Base-by-base conservation (phyloP, 2,888 invertebrate species). In the Muscina levida region DNA sequence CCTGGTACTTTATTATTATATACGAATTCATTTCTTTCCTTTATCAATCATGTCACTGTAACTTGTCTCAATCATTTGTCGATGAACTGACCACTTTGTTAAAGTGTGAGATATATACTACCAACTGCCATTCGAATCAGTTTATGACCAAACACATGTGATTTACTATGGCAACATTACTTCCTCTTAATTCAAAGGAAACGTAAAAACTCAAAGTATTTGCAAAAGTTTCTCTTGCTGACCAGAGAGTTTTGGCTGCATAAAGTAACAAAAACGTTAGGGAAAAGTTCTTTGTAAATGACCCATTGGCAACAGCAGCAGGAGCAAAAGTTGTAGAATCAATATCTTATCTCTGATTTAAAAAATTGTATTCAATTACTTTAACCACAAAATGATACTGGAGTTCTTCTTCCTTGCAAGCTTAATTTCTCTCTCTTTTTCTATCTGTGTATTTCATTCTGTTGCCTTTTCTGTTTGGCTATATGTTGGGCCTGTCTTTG, bases 341-440 rank as follows among this genome's bases (percentile, higher is more conserved):
- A 46, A 72, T 72, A 48, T n/a, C 10, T 17, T 17, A 65, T 66
- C 13, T 51, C 8, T 56, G 4, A 26, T 65, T 42, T 66, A 44
- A 59, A 53, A 71, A 72, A 71, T 22, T 57, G 8, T 72, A 46
- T 75, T 68, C 56, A 75, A 75, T 68, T 66, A 51, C n/a, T 70
- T 70, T 31, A 22, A 66, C 46, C 68, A 72, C 56, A 76, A 51
- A 62, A 57, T 70, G 8, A 22, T 22, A 13, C 10, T 22, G 8
- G 24, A 10, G 24, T 53, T 57, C n/a, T n/a, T 37, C 31, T 31
- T 13, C 13, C n/a, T n/a, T n/a, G n/a, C n/a, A n/a, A n/a, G n/a
- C 13, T 4, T 4, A 2, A 22, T 53, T 24, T 19, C 6, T 44
- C 44, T 44, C n/a, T 51, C 4, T 53, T 11, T 48, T 48, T 2